Evolutionary conservation across 2,888 invertebrate species (phyloP), one percentile per base, ranked within the genome.

Genomic region (Sphinx pinastri): DNA sequence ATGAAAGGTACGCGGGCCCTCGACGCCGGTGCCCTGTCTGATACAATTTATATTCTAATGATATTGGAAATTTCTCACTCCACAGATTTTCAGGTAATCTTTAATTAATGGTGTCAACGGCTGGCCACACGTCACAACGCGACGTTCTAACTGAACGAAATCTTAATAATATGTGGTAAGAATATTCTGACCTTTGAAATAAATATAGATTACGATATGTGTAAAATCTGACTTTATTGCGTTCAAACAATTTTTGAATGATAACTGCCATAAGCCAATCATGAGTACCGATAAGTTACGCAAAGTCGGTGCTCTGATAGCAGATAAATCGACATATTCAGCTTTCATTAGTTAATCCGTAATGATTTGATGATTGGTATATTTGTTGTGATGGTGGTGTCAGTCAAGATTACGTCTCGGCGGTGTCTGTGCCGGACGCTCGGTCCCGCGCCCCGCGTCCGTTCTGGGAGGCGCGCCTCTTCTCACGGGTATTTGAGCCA

Each of bases 41-140:
- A 85, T 88, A 92, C 92, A 89, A 93, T 93, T 92, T 93, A 93
- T 90, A 93, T 94, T 92, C 90, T 91, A 93, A 93, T 93, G 88
- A 91, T 91, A 92, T 88, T 88, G 85, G 85, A 89, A 88, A 91
- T 92, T 92, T 93, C 93, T 92, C 92, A 93, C 91, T 92, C 91
- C 88, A 88, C 88, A 90, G 88, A 89, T 91, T 91, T 91, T 90
- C 88, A 88, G 86, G 85, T 92, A 93, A 93, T 91, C 93, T 88
- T 83, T 81, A 91, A 86, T 91, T 91, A 88, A 88, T 91, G 86
- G 87, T 88, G 85, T 88, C 88, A 79, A 80, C 84, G 85, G 82
- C 84, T 85, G 85, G 81, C 74, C 76, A 82, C 77, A 76, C 76
- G 80, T 82, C 84, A 82, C 79, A 84, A 81, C 80, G 77, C 79